Evolutionary conservation across 1,140 invertebrate genomes (phyloP), one percentile per base, ranked within the genome.

Genomic region (Cheumatopsyche charites): DNA sequence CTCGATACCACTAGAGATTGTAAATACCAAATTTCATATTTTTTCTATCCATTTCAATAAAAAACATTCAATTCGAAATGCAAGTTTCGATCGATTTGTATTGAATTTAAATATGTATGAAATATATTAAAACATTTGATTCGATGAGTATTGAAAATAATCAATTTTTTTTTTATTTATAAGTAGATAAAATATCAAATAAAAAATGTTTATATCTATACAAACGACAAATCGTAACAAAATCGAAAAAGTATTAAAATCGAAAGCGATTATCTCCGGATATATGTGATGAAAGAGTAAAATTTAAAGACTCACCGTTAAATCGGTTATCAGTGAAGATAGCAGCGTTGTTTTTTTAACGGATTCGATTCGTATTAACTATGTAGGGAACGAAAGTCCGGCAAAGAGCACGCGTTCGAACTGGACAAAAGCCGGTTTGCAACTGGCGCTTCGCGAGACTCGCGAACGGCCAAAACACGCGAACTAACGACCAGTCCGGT

Each of bases 381-480:
- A n/a, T n/a, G 29, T 6, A 17, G 45, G 4, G 47, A 52, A 52
- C 15, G 47, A 15, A 52, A 52, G 19, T 52, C n/a, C n/a, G 47
- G 47, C 15, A 7, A 17, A 17, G 19, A 25, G 2, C 21, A 58
- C 19, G 23, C 55, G 41, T 29, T 47, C 66, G 17, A n/a, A 5
- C 11, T 11, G 47, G 66, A 43, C 66, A 15, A 68, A 45, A 68
- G 66, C 66, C 66, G 66, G 66, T 68, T 68, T 55, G 9, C 15
- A 55, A 68, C 66, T 68, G 66, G 25, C 55, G 12, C 29, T 36
- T 25, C 62, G 23, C 12, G 49, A 52, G 55, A 52, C 49, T 17
- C 7, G 13, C 49, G 23, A 15, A n/a, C n/a, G 12, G 25, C 66
- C 66, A 68, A 68, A 68, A 68, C 66, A 68, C 66, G 17, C 42